Base-by-base conservation (phyloP, 2,888 invertebrate species). In the Euzophera pinguis region DNA sequence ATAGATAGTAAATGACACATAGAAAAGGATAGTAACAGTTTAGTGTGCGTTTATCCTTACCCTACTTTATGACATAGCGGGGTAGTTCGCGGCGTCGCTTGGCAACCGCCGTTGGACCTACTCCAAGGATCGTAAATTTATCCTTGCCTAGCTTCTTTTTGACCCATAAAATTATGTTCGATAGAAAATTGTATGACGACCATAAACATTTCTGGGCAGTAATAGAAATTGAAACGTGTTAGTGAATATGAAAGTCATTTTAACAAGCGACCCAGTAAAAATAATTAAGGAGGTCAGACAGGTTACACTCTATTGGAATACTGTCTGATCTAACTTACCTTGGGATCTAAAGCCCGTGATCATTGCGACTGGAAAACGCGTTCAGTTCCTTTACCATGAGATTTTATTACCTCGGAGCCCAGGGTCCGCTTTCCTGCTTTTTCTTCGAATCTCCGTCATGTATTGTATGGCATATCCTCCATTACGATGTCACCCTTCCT, bases 101-200 rank as follows among this genome's bases (percentile, higher is more conserved):
- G 51, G 51, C 51, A 51, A 13, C 51, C 35, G 10, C 22, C n/a
- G 13, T 47, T 54, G 54, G 53, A 53, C 53, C 27, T 47, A 38
- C 47, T 53, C 55, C 55, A 53, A 51, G 37, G 27, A 10, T 48
- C 55, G 42, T 55, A 53, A 53, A 53, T 45, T 47, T 53, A 47
- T 47, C 53, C 34, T 43, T 45, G 35, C 13, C 35, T 27, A 35
- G 43, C 16, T 22, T 43, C 43, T 43, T 50, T 50, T 51, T 43
- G 43, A 43, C 51, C 32, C 42, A 27, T 35, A 51, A 42, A 41
- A 42, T n/a, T 22, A 32, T 35, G 42, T 43, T 14, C 51, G 37
- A 43, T 51, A 43, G 51, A 43, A 42, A 38, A 42, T 41, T 42
- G 48, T 27, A 32, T 13, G 8, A 45, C 45, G 32, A n/a, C 16